Evolutionary conservation across 2,797 vertebrate genomes (phyloP), one percentile per base, ranked within the genome.

Genomic region (Pangasius larnaudii): DNA sequence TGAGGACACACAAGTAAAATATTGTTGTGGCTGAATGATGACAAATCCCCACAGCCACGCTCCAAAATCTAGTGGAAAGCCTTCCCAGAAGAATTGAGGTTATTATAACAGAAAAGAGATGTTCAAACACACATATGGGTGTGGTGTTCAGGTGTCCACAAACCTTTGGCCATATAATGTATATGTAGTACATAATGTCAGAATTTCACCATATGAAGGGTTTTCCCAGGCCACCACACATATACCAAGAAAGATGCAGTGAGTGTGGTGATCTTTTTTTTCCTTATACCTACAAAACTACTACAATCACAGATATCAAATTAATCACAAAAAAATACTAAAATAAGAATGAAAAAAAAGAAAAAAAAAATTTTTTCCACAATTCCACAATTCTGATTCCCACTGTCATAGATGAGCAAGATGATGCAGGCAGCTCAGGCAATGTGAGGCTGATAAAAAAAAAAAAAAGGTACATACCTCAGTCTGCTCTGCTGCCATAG

Each of bases 401-500:
- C 75, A 78, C 18, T 22, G 42, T 79, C 19, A 59, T 16, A 61
- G 72, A 22, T 46, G 19, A 61, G 39, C 49, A 61, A 86, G n/a
- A 69, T 10, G n/a, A 49, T 46, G 42, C 24, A 82, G 11, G 58
- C n/a, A 33, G 14, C 1, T 0, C 9, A 77, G 36, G 22, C 42
- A 46, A 6, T 67, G 51, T 39, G 46, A 75, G 46, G 36, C 51
- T 87, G 49, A 46, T 79, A 42, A 75, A 53, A 33, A 74, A 49
- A 56, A 72, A 80, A 65, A 2, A 80, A 65, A 4, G 65, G 77
- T 84, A 95, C 90, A 72, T 94, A 96, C 95, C 95, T 96, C 92
- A 0, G 92, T 86, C 88, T 86, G 92, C 90, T 94, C 94, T 88
- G 91, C 93, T 91, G 94, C 93, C 87, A 94, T 91, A 91, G 89